Evolutionary conservation across 1,140 invertebrate genomes (phyloP), one percentile per base, ranked within the genome.

Genomic region (Gyrodactylus salaris): DNA sequence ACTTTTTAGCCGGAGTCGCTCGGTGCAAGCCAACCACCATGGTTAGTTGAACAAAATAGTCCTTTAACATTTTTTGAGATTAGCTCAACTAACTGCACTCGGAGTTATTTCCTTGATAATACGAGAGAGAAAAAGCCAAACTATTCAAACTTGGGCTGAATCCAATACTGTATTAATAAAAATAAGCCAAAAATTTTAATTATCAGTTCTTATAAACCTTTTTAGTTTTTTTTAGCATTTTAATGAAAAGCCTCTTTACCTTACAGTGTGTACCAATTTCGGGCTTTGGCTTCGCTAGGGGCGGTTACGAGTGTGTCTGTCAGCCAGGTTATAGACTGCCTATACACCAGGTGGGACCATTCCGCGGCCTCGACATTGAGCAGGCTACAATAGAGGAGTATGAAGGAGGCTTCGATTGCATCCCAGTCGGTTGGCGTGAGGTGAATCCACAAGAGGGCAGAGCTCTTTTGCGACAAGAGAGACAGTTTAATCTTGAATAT

Each of bases 11-110:
- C 68, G 86, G 87, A 76, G 95, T 90, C 1, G 87, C 89, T 1
- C 82, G 89, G 76, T 97, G 93, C 84, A 91, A 91, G 84, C 86
- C 88, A 77, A 92, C 90, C 19, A 96, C 92, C 21, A 89, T 93
- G 84, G 89, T 90, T 82, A 83, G 78, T 54, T 54, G 34, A 16
- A n/a, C n/a, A n/a, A n/a, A n/a, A n/a, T 54, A 54, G n/a, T 16
- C 34, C n/a, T 54, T n/a, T 54, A 54, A 54, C n/a, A n/a, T n/a
- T n/a, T n/a, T n/a, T n/a, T n/a, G n/a, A n/a, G n/a, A n/a, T n/a
- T n/a, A n/a, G n/a, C n/a, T n/a, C n/a, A n/a, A n/a, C n/a, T n/a
- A n/a, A n/a, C n/a, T n/a, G n/a, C n/a, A n/a, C n/a, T n/a, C n/a
- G n/a, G n/a, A n/a, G n/a, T n/a, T n/a, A n/a, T n/a, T n/a, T n/a